Evolutionary conservation across 2,888 invertebrate genomes (phyloP), one percentile per base, ranked within the genome.

Genomic region (Cataglyphis altisquamis): DNA sequence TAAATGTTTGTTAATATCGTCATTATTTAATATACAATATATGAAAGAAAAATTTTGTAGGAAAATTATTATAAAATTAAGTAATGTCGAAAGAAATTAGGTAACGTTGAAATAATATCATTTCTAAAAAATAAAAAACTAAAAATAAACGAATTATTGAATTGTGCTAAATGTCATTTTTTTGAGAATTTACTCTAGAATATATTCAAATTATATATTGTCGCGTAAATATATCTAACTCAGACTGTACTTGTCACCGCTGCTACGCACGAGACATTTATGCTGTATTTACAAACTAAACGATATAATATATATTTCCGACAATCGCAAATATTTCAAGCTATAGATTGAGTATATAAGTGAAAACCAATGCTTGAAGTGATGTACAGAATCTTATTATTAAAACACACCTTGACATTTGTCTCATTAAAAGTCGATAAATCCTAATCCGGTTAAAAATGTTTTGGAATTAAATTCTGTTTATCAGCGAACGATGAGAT

Each of bases 401-500:
- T 57, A 18, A 70, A 60, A 6, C 18, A 12, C 55, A 25, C 9
- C 32, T 29, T 18, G 39, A 29, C 15, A 9, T 67, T 25, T 67
- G 36, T 78, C 32, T 18, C 21, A 45, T 60, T 25, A 60, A 52
- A 18, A 68, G 32, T 39, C 18, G 45, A 60, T 60, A 72, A 72
- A 45, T 0, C 18, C 18, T 15, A 60, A 70, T 52, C 29, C 29
- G 29, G 41, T 36, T 3, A 21, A 36, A 66, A 52, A 67, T 41
- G n/a, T 41, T 70, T 32, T 15, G 57, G 12, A 70, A 60, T 57
- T 57, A 70, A 78, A 70, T 60, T 57, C 41, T 70, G 32, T 21
- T 78, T 77, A 82, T 1, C 78, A 45, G 70, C 18, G 39, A 66
- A 25, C 39, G 52, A 66, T 36, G 64, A 80, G 18, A 57, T 73